phyloP scores from a whole-genome alignment of 2,888 invertebrate genomes.

The Anaspis maculata region DNA sequence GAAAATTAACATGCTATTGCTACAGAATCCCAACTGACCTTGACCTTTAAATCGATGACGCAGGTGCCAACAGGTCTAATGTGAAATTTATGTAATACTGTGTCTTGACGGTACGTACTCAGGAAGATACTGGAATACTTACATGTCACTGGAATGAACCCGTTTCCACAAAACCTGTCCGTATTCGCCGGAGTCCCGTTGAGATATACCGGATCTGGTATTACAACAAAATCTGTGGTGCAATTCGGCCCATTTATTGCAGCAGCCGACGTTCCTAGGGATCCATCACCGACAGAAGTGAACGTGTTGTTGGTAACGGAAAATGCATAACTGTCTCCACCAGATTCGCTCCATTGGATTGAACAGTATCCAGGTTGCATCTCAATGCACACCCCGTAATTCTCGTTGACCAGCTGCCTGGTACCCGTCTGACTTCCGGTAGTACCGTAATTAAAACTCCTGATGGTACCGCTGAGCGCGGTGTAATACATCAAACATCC shows the following conservation, averaged over 20 bases:
- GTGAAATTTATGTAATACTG: no score
- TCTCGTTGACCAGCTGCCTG: slow-evolving; percentile 59
- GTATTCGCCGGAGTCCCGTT: slow-evolving; percentile 42
- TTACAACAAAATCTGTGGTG: slow-evolving; percentile 64
- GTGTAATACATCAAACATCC: slow-evolving; percentile 71
- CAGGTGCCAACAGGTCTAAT: not conserved
- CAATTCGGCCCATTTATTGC: slow-evolving; percentile 54
- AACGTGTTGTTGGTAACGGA: slow-evolving; percentile 64
- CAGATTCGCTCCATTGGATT: slow-evolving; percentile 53
- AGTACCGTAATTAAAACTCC: slow-evolving; percentile 66
- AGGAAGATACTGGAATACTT: no score
- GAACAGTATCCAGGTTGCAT: slow-evolving; percentile 64
- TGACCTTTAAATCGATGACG: slow-evolving; percentile 1
- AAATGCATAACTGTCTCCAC: slow-evolving; percentile 52
- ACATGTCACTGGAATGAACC: slow-evolving; percentile 58
- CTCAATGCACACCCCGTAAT: slow-evolving; percentile 69
- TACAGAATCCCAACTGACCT: no score
- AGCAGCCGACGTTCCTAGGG: slow-evolving; percentile 50
- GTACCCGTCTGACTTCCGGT: slow-evolving; percentile 47
- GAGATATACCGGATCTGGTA: slow-evolving; percentile 53
- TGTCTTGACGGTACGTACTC: no score
- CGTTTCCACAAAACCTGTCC: slow-evolving; percentile 71
- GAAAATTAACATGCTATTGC: no score
- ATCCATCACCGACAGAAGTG: slow-evolving; percentile 49
- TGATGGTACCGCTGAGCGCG: slow-evolving; percentile 51